Conservation (phyloP, 2,888 invertebrate species). For the Orthosia cruda region DNA sequence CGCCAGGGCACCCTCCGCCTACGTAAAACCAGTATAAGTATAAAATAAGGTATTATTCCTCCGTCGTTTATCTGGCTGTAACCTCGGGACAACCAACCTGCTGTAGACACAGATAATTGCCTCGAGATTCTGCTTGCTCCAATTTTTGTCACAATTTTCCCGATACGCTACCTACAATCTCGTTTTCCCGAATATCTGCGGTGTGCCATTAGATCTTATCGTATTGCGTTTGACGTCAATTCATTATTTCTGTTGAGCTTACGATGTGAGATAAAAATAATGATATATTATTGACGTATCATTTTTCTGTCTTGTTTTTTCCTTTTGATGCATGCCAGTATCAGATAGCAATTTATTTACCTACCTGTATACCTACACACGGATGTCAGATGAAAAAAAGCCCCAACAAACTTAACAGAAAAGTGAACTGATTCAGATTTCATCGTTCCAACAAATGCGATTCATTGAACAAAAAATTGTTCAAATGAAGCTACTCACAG, state of each 20-base stretch:
- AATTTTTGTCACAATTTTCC: slow-evolving; percentile 75
- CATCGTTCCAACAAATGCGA: slow-evolving; percentile 10
- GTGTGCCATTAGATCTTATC: slow-evolving; percentile 43
- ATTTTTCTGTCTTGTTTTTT: neutral
- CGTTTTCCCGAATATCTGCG: slow-evolving; percentile 44
- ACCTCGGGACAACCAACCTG: slow-evolving; percentile 73
- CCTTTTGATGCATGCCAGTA: neutral
- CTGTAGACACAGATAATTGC: slow-evolving; percentile 83
- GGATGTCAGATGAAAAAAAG: slow-evolving; percentile 1
- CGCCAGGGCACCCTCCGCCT: slow-evolving; percentile 34
- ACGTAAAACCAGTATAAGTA: slow-evolving; percentile 37
- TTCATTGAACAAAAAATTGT: slow-evolving; percentile 28
- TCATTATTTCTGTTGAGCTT: slow-evolving; percentile 47
- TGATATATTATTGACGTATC: slow-evolving; percentile 21
- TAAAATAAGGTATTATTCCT: slow-evolving; percentile 60
- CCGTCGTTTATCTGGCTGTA: slow-evolving; percentile 77
- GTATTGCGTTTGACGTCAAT: slow-evolving; percentile 39
- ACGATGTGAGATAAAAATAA: slow-evolving; percentile 41
- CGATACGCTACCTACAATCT: slow-evolving; percentile 48
- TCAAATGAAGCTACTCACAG: slow-evolving; percentile 27
- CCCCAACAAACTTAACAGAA: neutral
- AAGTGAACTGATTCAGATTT: slow-evolving; percentile 10
- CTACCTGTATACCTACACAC: neutral
- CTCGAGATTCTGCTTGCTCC: slow-evolving; percentile 75
- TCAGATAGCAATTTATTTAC: neutral